phyloP scores from a whole-genome alignment of 1,140 invertebrate genomes.

The Atta texana region DNA sequence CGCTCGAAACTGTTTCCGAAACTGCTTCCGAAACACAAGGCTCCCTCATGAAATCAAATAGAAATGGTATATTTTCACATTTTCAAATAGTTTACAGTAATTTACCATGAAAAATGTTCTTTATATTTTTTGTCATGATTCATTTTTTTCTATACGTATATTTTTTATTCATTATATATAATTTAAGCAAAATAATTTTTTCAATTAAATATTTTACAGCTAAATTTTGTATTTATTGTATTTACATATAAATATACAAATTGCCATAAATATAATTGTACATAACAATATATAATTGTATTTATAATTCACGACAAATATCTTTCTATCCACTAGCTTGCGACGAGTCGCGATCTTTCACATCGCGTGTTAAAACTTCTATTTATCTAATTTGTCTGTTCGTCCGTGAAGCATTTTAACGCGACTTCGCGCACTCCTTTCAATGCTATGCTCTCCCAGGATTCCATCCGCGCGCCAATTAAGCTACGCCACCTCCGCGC shows the following conservation, averaged over 20 bases:
- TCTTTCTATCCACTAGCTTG: neutral
- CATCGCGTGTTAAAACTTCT: slow-evolving; percentile 19
- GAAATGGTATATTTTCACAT: slow-evolving; percentile 11
- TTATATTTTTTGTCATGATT: neutral
- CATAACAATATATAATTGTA: neutral
- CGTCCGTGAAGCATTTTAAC: slow-evolving; percentile 45
- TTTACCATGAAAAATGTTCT: slow-evolving; percentile 3
- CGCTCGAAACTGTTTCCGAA: slow-evolving; percentile 14
- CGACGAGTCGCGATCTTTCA: neutral
- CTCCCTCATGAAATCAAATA: neutral
- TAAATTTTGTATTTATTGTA: neutral
- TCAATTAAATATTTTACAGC: neutral
- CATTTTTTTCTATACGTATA: neutral
- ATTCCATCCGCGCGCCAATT: slow-evolving; percentile 47
- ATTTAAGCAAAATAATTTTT: slow-evolving; percentile 2
- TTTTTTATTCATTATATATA: neutral
- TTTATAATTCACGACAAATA: neutral
- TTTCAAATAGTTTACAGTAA: slow-evolving; percentile 42
- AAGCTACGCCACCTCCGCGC: slow-evolving; percentile 36
- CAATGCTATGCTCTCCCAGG: slow-evolving; percentile 33
- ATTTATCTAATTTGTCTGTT: slow-evolving; percentile 48
- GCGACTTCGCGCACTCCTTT: slow-evolving; percentile 26
- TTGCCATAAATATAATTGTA: slow-evolving; percentile 18
- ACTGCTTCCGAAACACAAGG: slow-evolving; percentile 1
- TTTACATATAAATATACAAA: neutral